Conservation (phyloP, 2,113 vertebrate genomes). For the Oreocharis arfaki region DNA sequence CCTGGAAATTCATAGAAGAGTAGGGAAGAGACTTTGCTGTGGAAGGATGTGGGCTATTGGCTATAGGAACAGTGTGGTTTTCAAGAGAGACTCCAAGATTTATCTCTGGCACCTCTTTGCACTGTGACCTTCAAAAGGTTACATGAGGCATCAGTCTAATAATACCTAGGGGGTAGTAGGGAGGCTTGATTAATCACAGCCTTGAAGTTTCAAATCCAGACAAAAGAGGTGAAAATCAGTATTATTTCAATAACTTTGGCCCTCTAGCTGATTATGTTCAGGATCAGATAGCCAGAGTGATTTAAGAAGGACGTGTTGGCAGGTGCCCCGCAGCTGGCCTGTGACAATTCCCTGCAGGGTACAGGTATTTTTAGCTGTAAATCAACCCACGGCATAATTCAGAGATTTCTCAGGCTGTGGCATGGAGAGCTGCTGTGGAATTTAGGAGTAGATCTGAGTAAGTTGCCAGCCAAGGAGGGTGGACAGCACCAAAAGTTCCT, state of each 20-base stretch:
- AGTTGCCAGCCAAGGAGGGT: neutral
- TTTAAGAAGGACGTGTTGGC: neutral
- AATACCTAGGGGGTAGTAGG: neutral
- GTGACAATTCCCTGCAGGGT: neutral
- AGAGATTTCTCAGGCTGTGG: neutral
- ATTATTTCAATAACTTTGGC: neutral
- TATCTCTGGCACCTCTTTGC: neutral
- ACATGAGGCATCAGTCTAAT: neutral
- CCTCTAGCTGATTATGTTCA: neutral
- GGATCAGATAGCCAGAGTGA: neutral
- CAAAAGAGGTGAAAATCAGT: neutral
- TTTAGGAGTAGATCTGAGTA: neutral
- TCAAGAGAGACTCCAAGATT: neutral
- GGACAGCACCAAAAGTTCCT: neutral
- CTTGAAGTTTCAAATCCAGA: neutral
- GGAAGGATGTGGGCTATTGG: neutral
- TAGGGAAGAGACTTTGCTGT: neutral
- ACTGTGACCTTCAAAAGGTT: neutral
- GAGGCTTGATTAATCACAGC: neutral
- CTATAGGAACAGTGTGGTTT: neutral
- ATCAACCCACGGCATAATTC: neutral
- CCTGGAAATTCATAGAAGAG: neutral
- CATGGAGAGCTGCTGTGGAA: neutral
- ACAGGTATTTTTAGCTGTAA: neutral
- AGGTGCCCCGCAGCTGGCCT: neutral